phyloP scores from a whole-genome alignment of 23 tunicate genomes.

The Halocynthia aurantium region DNA sequence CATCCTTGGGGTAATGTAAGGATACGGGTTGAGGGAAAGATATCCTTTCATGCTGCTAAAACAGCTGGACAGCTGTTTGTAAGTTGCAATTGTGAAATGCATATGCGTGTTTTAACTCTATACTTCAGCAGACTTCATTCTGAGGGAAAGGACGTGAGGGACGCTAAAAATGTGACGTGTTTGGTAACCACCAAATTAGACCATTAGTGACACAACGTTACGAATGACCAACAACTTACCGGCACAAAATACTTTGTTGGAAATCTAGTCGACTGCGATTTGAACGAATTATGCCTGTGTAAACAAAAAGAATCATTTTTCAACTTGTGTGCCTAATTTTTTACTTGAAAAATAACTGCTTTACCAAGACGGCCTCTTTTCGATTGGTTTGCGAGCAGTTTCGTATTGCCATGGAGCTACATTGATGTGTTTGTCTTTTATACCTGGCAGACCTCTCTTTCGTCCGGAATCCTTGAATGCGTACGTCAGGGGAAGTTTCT shows the following conservation, averaged over 20 bases:
- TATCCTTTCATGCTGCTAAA: too few relatives aligned
- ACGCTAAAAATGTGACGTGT: too few relatives aligned
- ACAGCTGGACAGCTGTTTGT: too few relatives aligned
- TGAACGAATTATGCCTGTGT: conserved; percentile 76
- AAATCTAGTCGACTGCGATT: conserved; percentile 72
- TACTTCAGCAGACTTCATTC: too few relatives aligned
- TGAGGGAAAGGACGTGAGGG: too few relatives aligned
- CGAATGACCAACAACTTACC: conserved; percentile 24
- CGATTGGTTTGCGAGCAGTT: conserved; percentile 35
- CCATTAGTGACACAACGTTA: too few relatives aligned
- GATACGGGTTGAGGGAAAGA: too few relatives aligned
- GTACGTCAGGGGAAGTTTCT: conserved; percentile 50
- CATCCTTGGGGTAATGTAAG: too few relatives aligned
- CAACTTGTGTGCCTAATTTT: neutral
- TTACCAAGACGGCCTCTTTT: conserved; percentile 53
- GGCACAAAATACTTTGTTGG: conserved; percentile 86
- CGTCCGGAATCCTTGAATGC: conserved; percentile 57
- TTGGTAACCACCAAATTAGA: too few relatives aligned
- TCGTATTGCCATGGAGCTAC: conserved; percentile 74
- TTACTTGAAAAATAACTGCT: neutral
- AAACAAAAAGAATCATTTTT: neutral
- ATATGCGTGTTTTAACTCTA: too few relatives aligned
- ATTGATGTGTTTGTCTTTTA: conserved; percentile 65
- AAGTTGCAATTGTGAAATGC: too few relatives aligned
- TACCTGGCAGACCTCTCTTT: conserved; percentile 48